phyloP scores from a whole-genome alignment of 1,140 invertebrate genomes.

The Pararge aegeria region DNA sequence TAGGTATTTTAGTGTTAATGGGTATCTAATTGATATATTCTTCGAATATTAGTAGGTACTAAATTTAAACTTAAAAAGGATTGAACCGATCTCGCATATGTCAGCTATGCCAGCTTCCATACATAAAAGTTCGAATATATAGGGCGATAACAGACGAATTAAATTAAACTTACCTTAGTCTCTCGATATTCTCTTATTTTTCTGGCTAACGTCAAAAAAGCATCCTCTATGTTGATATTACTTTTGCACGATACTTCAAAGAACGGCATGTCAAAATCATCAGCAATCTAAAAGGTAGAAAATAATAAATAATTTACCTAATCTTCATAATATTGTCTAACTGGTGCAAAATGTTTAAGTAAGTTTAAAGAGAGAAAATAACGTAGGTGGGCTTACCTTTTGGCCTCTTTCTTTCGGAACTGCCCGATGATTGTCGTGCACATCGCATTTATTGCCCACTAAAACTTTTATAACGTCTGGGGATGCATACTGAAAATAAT shows the following conservation, averaged over 20 bases:
- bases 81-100: too few species aligned
- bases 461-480: constrained; percentile 92
- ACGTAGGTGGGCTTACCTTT: constrained; percentile 81
- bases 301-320: background rate
- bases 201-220: constrained; percentile 89
- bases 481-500: constrained; percentile 86
- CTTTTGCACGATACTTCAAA: constrained; percentile 96
- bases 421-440: constrained; percentile 84
- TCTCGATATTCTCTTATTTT: constrained; percentile 90
- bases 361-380: background rate
- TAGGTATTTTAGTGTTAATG: too few species aligned
- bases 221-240: constrained; percentile 93
- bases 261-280: constrained; percentile 95
- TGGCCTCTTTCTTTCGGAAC: constrained; percentile 89
- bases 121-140: too few species aligned
- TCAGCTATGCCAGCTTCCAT: too few species aligned
- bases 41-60: too few species aligned
- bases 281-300: constrained; percentile 87
- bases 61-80: too few species aligned
- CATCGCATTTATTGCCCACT: constrained; percentile 92
- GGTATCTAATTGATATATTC: too few species aligned
- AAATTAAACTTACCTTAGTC: constrained; percentile 80
- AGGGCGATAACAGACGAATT: too few species aligned
- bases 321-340: too few species aligned
- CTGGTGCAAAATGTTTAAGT: background rate